phyloP scores from a whole-genome alignment of 2,797 vertebrate species.

The Schizothorax lantsangensis region DNA sequence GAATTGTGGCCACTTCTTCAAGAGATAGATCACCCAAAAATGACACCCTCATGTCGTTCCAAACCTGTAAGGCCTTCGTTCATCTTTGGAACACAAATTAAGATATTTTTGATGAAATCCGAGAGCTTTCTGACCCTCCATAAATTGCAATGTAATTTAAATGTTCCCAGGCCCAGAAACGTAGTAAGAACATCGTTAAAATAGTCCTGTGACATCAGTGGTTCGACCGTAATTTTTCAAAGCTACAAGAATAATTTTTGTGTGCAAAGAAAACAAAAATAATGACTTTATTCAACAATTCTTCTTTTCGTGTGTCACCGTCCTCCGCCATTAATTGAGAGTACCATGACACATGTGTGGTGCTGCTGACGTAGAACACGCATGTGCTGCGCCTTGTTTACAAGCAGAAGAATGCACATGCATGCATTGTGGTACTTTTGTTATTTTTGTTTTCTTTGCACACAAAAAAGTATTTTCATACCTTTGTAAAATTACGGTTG shows the following conservation, averaged over 20 bases:
- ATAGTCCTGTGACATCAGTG: not conserved
- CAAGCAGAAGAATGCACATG: too few species aligned
- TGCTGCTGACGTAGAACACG: too few species aligned
- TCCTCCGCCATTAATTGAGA: too few species aligned
- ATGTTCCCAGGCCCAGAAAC: not conserved
- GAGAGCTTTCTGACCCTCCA: not conserved
- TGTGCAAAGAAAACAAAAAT: not conserved
- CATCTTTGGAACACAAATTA: not conserved
- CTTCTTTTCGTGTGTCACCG: not conserved
- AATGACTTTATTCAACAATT: not conserved
- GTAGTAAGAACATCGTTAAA: not conserved
- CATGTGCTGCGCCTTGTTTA: too few species aligned
- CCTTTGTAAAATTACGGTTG: not conserved
- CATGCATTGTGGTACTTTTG: not conserved
- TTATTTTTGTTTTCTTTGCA: not conserved
- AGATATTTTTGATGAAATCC: not conserved
- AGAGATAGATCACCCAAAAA: not conserved
- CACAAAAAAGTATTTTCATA: not conserved
- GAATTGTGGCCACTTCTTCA: not conserved
- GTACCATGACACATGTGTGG: not conserved
- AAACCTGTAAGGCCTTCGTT: not conserved
- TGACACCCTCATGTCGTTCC: not conserved
- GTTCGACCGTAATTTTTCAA: not conserved
- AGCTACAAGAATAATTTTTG: not conserved
- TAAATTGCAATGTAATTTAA: not conserved